phyloP scores from a whole-genome alignment of 92 coral and sea anemone species.

The Pocillopora grandis region DNA sequence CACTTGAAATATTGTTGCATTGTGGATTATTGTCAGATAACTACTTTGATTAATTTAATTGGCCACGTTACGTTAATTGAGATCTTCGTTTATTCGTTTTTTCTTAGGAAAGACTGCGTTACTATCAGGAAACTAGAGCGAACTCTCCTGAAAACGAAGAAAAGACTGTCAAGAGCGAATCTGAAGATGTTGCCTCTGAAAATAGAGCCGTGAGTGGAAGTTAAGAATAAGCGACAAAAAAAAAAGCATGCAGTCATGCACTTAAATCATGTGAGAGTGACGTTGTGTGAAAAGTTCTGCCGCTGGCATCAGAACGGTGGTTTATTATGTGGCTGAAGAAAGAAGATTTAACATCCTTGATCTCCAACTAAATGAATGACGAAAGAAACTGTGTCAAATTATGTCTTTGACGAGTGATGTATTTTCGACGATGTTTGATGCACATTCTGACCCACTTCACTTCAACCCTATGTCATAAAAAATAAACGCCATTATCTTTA shows the following conservation, averaged over 20 bases:
- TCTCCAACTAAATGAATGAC: neutral
- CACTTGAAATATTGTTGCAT: too few relatives aligned
- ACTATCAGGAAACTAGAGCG: constrained; percentile 42
- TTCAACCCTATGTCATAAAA: too few relatives aligned
- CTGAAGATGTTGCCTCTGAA: neutral
- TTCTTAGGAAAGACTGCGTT: constrained; percentile 63
- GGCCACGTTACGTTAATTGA: neutral
- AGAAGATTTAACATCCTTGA: neutral
- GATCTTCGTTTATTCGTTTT: neutral
- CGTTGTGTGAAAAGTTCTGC: too few relatives aligned
- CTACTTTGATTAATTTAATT: neutral
- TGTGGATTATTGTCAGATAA: too few relatives aligned
- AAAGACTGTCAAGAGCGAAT: neutral
- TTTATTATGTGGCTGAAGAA: neutral
- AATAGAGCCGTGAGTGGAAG: neutral
- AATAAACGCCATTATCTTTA: too few relatives aligned
- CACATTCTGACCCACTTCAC: too few relatives aligned
- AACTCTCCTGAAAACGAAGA: constrained; percentile 21
- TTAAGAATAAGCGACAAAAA: neutral
- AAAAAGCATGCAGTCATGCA: neutral
- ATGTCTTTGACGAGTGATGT: too few relatives aligned
- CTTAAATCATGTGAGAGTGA: neutral
- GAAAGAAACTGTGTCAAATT: neutral
- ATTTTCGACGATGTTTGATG: too few relatives aligned
- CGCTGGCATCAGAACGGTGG: neutral